phyloP scores from a whole-genome alignment of 2,888 invertebrate species.

The Drosophila demipolita region DNA sequence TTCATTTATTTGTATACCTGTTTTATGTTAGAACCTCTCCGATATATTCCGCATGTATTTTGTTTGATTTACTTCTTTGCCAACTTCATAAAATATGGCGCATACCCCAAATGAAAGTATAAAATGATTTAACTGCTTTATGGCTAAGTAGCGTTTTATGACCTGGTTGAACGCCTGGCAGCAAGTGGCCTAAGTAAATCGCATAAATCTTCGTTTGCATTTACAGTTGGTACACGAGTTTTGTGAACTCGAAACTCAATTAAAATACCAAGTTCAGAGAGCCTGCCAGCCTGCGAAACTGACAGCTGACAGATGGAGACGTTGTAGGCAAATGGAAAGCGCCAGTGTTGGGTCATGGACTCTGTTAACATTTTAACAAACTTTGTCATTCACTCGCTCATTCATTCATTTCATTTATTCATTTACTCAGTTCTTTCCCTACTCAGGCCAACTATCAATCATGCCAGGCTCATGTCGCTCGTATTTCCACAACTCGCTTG shows the following conservation, averaged over 20 bases:
- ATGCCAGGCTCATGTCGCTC: slow-evolving; percentile 39
- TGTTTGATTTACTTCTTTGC: neutral
- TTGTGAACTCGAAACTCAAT: slow-evolving; percentile 71
- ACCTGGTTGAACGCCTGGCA: slow-evolving; percentile 22
- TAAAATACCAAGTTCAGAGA: slow-evolving; percentile 74
- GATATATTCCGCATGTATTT: neutral
- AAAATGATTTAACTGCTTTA: slow-evolving; percentile 2
- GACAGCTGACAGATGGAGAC: slow-evolving; percentile 74
- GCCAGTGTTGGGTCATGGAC: slow-evolving; percentile 58
- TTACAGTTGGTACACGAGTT: slow-evolving; percentile 26
- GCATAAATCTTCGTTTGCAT: slow-evolving; percentile 44
- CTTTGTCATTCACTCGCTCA: slow-evolving; percentile 29
- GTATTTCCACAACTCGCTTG: slow-evolving; percentile 28
- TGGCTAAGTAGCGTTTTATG: slow-evolving; percentile 26
- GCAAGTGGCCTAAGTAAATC: slow-evolving; percentile 43
- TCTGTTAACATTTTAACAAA: slow-evolving; percentile 46
- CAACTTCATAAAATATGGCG: neutral
- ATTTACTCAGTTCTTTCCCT: slow-evolving; percentile 1
- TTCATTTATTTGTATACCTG: neutral
- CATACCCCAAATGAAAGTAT: slow-evolving; percentile 2
- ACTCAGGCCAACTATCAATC: slow-evolving; percentile 61
- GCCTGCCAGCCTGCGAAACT: slow-evolving; percentile 62
- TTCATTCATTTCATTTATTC: slow-evolving; percentile 7
- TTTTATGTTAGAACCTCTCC: neutral
- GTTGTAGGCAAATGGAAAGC: slow-evolving; percentile 32